Percentiles rank a stretch among this genome's conserved stretches.
Conservation (phyloP, 1,140 invertebrate genomes). For the honey bee (Apis mellifera) region DNA sequence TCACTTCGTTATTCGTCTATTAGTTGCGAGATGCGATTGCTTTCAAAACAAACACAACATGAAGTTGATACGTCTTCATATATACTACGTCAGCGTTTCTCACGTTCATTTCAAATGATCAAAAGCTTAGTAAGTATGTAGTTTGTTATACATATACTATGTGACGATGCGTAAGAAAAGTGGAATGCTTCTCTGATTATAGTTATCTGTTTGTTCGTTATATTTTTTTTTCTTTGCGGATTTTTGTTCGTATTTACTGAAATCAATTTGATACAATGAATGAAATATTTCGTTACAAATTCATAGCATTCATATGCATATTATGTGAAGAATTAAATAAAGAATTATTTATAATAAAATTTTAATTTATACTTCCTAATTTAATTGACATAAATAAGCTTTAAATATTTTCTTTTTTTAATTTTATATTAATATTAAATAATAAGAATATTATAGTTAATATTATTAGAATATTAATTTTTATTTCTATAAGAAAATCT, state of each 20-base stretch:
- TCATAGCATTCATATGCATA: not conserved
- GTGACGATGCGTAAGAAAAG: slow-evolving; percentile 12
- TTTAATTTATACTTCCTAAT: too few species aligned
- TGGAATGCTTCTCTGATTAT: slow-evolving; percentile 8
- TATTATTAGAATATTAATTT: not conserved
- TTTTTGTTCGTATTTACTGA: not conserved
- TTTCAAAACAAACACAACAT: slow-evolving; percentile 22
- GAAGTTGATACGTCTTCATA: slow-evolving; percentile 9
- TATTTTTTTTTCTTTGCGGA: not conserved
- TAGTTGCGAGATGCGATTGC: not conserved
- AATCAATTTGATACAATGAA: not conserved
- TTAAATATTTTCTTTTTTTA: too few species aligned
- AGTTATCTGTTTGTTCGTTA: not conserved
- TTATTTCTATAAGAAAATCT: not conserved
- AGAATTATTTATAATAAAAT: not conserved
- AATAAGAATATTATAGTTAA: not conserved
- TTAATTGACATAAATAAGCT: too few species aligned
- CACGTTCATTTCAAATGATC: slow-evolving; percentile 7
- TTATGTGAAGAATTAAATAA: not conserved
- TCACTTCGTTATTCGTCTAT: not conserved
- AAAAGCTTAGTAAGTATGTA: not conserved
- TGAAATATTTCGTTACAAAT: not conserved
- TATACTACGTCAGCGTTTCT: slow-evolving; percentile 8
- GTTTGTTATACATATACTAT: not conserved
- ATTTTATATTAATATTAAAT: too few species aligned